Base-by-base conservation (phyloP, 2,113 vertebrate genomes). In the Gallinago undulata region DNA sequence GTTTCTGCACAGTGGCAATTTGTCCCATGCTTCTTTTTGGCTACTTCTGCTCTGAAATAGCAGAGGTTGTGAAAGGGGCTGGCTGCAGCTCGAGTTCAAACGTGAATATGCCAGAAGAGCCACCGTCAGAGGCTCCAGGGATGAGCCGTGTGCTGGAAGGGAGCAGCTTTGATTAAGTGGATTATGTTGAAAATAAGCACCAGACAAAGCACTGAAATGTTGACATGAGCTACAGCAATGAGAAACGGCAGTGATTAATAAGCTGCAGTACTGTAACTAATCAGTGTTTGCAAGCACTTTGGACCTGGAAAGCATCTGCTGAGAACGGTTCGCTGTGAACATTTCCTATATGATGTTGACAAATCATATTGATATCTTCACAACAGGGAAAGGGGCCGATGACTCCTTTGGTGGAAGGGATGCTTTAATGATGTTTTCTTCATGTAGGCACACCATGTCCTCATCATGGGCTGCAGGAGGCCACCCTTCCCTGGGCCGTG, bases 181-280 rank as follows among this genome's bases (percentile, higher is more conserved):
- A 84, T 94, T 85, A 55, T 17, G 73, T 48, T 84, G 87, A 91
- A n/a, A 95, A 91, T 67, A n/a, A 94, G 51, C 87, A 88, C 30
- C 57, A 53, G 81, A 72, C 69, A 84, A 87, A 94, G 87, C 77
- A 76, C 47, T 33, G 80, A 82, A 39, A 95, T 59, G 80, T 35
- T 87, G 89, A 84, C 68, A 39, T 30, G 84, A 94, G 89, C 86
- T 84, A 45, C 18, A 83, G 93, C 91, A 55, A 76, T 9, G 80
- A 81, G 89, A 28, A 81, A 59, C 3, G 28, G 69, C 80, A 39
- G 84, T 21, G 94, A 89, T 92, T 70, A 81, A 82, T 89, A 79
- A 81, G 60, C 81, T 30, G 31, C 72, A 82, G 84, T 23, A 47
- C 95, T 95, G 94, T 64, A 91, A 94, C 84, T 87, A 64, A 92